Evolutionary conservation across 2,888 invertebrate species (phyloP), one percentile per base, ranked within the genome.

Genomic region (Ashinkailepas kermadecensis): DNA sequence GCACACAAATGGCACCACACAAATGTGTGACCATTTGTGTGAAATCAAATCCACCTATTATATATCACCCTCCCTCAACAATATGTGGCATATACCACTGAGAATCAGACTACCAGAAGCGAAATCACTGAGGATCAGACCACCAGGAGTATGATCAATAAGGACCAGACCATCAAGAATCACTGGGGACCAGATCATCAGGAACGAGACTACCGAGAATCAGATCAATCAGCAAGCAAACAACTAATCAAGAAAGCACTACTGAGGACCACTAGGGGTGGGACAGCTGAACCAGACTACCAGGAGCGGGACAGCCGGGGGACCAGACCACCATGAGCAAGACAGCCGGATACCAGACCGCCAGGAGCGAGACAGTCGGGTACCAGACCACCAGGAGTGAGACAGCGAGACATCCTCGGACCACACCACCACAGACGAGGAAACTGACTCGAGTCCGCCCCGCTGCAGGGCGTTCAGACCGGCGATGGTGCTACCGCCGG

Each of bases 401-500:
- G 64, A 13, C 18, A 64, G 13, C 64, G 21, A 15, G 8, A 18
- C 13, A 18, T 8, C 13, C 64, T 8, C 0, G 1, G 15, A 39
- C 39, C 39, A 39, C 2, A 39, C 39, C 39, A 39, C 18, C 64
- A 18, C 1, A 6, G 67, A 23, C 67, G 8, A 23, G 10, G 67
- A 15, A 4, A 74, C 74, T 74, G 8, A 74, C 74, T 79, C 79
- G 58, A 79, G 58, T 7, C 79, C 79, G 9, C 79, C 79, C 58
- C 79, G 79, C 79, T 79, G 79, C 23, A 79, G 79, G 15, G 15
- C 58, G 10, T n/a, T 58, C 79, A 79, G 79, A 0, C 57, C 79
- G 23, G 58, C 58, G 13, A 79, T 23, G 58, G 79, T 79, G 79
- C 78, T 79, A 58, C 79, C 79, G 58, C 59, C 59, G 15, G 79